Evolutionary conservation across 2,113 vertebrate species (phyloP), one percentile per base, ranked within the genome.

Genomic region (Mandrillus leucophaeus): DNA sequence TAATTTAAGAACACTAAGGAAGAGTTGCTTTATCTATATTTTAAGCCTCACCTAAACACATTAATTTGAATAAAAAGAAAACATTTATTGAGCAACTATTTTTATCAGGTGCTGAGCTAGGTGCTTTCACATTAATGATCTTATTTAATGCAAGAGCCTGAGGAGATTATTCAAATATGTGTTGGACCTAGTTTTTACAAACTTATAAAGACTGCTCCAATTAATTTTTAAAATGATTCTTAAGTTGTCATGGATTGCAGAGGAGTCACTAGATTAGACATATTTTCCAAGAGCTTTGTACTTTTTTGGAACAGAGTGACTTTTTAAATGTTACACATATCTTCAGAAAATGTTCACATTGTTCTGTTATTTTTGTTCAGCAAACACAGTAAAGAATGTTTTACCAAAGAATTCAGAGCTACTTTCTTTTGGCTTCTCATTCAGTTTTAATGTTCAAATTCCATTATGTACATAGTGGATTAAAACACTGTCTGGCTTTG

Each of bases 1-100:
- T 92, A 76, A 82, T 48, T 92, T 89, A 38, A 94, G 64, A 87
- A 78, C 45, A 84, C 76, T 93, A 59, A 90, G 22, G 52, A 83
- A 18, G 50, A 43, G 95, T 95, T 93, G 23, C 22, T 93, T 97
- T 76, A 35, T 93, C 48, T 84, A 64, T 78, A 59, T 95, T 93
- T 91, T 76, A 70, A 93, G 40, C 4, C 38, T 88, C 43, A 92
- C 40, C 16, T 93, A 88, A 78, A 61, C 4, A 84, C 82, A 89
- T 35, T 85, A 17, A 95, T 92, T 93, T 76, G n/a, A 89, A 91
- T 92, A 70, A 93, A 96, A 96, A 50, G 35, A 59, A 95, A 81
- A 80, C 45, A 61, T n/a, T 94, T 75, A 83, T 81, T 27, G 27
- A 50, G 59, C 25, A 82, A 73, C 73, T 92, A 11, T 88, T 95